Conservation (phyloP, 2,113 vertebrate species). For the Heloderma charlesbogerti region DNA sequence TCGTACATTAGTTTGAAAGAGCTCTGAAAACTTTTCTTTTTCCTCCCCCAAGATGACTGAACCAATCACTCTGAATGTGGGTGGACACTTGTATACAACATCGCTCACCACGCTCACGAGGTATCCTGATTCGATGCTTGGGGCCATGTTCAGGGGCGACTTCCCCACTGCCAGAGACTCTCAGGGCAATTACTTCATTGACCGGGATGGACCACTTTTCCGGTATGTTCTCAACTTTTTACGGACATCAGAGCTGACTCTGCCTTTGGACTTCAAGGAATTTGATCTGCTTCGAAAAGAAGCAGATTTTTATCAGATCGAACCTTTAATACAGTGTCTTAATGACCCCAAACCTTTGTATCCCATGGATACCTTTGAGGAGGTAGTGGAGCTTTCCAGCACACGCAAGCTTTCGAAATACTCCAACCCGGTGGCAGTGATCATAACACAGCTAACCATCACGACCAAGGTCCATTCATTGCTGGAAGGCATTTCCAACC, state of each 20-base stretch:
- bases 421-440: conserved; percentile 96
- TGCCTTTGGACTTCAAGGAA: conserved; percentile 89
- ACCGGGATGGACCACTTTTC: conserved; percentile 89
- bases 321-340: conserved; percentile 91
- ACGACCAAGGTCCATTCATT: conserved; percentile 95
- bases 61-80: conserved; percentile 90
- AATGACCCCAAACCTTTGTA: conserved; percentile 96
- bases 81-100: conserved; percentile 89
- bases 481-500: conserved; percentile 94
- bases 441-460: conserved; percentile 97
- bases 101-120: conserved; percentile 87
- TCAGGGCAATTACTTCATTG: conserved; percentile 90
- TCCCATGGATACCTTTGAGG: conserved; percentile 94
- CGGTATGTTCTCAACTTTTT: conserved; percentile 89
- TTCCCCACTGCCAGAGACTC: conserved; percentile 88
- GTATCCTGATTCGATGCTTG: conserved; percentile 90
- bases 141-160: conserved; percentile 89
- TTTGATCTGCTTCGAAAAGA: conserved; percentile 88
- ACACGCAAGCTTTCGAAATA: conserved; percentile 98
- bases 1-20: conserved; percentile 55
- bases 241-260: conserved; percentile 87
- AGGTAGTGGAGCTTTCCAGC: conserved; percentile 97
- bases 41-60: conserved; percentile 86
- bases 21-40: conserved; percentile 61
- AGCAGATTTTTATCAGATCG: conserved; percentile 91